phyloP scores from a whole-genome alignment of 2,797 vertebrate species.

The Ceryle rudis region DNA sequence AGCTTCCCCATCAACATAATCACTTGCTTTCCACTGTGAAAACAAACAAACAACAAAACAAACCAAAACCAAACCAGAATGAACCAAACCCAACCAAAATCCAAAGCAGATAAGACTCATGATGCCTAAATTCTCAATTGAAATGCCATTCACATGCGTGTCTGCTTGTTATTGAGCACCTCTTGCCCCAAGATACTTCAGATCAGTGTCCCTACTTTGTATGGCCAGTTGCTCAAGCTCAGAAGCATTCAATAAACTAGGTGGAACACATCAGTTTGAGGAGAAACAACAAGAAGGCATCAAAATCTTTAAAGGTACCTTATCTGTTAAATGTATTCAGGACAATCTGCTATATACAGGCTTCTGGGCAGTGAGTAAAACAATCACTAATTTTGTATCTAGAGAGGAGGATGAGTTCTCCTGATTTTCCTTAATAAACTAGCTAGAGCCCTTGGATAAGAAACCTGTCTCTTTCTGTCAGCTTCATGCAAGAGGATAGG shows the following conservation, averaged over 20 bases:
- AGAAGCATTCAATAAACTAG: background rate
- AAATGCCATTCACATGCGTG: background rate
- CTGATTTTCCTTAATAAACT: background rate
- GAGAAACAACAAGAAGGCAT: background rate
- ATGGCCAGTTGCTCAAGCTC: background rate
- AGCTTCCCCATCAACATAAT: background rate
- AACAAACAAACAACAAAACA: background rate
- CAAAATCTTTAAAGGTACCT: background rate
- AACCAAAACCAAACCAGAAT: no score
- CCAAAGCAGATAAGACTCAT: rapidly evolving
- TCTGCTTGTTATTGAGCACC: background rate
- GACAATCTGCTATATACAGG: background rate
- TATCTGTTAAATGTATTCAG: background rate
- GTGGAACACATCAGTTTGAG: rapidly evolving
- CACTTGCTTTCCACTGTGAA: background rate
- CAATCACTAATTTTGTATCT: background rate
- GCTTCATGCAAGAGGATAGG: background rate
- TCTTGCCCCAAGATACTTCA: background rate
- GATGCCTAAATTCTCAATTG: background rate
- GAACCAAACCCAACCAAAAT: no score
- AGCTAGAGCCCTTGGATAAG: background rate
- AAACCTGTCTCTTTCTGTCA: background rate
- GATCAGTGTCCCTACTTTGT: background rate
- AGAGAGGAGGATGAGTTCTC: background rate
- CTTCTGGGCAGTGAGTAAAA: background rate